Base-by-base conservation (phyloP, 2,113 vertebrate genomes). In the Caranx melampygus region DNA sequence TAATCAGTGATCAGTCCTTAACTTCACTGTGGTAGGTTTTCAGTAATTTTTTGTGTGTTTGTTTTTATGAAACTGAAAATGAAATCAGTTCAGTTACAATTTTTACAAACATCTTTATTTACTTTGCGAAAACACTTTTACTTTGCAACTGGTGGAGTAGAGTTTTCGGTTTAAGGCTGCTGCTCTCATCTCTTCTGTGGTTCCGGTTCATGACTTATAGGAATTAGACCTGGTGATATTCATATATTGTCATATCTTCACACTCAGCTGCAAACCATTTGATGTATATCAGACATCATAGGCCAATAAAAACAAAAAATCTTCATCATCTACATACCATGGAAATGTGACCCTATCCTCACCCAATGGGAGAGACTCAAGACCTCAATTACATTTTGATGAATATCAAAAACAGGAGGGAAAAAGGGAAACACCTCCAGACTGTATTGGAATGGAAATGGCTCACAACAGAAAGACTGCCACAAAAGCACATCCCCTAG, bases 261-360 rank as follows among this genome's bases (percentile, higher is more conserved):
- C 67, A 37, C 14, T 67, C n/a, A 47, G 54, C 65, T 47, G 12
- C 10, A 40, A 78, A 35, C 44, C 44, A 12, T 64, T 26, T 44
- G 10, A 60, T 51, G 47, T 33, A 54, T 15, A 47, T 55, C 49
- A 78, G 14, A 75, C 34, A 69, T 54, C 37, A 42, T 9, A 64
- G 14, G 35, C 45, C 52, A 26, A 35, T 63, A 33, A 31, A 63
- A 16, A 44, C 4, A 10, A 2, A 79, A 70, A 79, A 35, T 2
- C 5, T 34, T 57, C 34, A 47, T 65, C 5, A 59, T n/a, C 3
- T 5, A 10, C 31, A 58, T 14, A 34, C 15, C 58, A 8, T 20
- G 45, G 20, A 31, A 58, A 72, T 61, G 9, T 4, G 0, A 2
- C 42, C 14, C 3, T 8, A n/a, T 49, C 66, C 33, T 67, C 16